Evolutionary conservation across 2,113 vertebrate species (phyloP).

Genomic region (Tauraco erythrolophus): DNA sequence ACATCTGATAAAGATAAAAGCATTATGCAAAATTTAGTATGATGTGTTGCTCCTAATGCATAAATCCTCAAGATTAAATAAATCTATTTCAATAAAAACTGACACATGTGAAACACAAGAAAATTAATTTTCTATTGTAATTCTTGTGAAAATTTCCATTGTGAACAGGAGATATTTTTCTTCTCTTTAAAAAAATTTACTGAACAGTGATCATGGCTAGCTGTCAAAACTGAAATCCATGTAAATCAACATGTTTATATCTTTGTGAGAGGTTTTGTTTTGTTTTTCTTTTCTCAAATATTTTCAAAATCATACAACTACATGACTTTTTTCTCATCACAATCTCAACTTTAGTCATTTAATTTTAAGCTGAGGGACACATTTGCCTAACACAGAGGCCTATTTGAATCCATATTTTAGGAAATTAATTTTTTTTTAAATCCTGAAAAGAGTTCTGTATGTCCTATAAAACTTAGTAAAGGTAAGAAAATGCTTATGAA

Average conservation of each 20-base stretch:
- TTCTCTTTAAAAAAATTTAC: background rate
- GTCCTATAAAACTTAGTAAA: background rate
- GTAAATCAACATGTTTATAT: background rate
- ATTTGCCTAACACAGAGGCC: background rate
- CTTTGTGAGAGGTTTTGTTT: background rate
- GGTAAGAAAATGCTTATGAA: background rate
- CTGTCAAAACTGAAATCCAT: background rate
- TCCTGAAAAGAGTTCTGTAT: fast-evolving
- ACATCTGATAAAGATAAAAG: background rate
- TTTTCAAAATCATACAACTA: background rate
- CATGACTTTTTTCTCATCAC: background rate
- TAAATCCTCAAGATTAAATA: background rate
- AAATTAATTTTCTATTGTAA: background rate
- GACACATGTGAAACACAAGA: background rate
- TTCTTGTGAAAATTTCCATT: background rate
- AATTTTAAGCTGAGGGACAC: background rate
- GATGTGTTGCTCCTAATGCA: background rate
- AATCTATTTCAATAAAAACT: background rate
- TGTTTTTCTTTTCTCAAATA: background rate
- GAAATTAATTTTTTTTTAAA: background rate
- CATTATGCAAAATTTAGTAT: background rate
- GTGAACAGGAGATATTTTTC: background rate
- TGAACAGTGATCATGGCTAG: no score
- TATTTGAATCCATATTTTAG: background rate
- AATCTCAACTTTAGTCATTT: background rate